Evolutionary conservation across 2,113 vertebrate species (phyloP).

Genomic region (Aix galericulata): DNA sequence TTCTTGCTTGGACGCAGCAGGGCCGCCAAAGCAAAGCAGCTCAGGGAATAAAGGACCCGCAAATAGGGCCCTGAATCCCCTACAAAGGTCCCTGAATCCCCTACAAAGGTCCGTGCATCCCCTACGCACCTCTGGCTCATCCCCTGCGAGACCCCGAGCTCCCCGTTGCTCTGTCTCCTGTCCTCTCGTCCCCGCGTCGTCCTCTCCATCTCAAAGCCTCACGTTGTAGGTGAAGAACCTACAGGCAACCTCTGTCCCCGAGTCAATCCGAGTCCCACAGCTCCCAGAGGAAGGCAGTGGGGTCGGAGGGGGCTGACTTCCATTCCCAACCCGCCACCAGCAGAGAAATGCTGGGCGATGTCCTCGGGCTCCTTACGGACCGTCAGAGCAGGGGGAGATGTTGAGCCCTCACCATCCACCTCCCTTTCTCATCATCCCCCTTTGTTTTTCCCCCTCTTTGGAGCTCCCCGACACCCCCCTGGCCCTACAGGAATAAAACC

Average conservation of each 20-base stretch:
- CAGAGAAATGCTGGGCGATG: not conserved
- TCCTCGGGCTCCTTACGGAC: not conserved
- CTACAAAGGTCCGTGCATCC: not conserved
- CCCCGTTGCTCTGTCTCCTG: not conserved
- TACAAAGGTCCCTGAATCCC: not conserved
- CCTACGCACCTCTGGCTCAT: not conserved
- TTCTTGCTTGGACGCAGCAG: not conserved
- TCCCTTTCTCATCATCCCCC: not conserved
- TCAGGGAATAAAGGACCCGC: not conserved
- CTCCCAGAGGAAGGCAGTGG: not conserved
- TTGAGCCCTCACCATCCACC: not conserved
- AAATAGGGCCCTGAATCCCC: not conserved
- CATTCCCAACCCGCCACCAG: not conserved
- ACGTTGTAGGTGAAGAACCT: not conserved
- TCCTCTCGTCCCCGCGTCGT: not conserved
- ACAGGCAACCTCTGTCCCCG: not conserved
- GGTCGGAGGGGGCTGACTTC: not conserved
- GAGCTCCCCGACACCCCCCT: not conserved
- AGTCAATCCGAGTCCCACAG: not conserved
- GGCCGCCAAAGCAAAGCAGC: not conserved
- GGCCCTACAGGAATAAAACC: not conserved
- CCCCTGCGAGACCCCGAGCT: not conserved
- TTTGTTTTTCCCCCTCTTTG: not conserved
- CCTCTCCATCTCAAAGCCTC: too few relatives aligned
- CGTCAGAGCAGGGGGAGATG: not conserved